phyloP scores from a whole-genome alignment of 2,888 invertebrate species.

The Lysandra bellargus region DNA sequence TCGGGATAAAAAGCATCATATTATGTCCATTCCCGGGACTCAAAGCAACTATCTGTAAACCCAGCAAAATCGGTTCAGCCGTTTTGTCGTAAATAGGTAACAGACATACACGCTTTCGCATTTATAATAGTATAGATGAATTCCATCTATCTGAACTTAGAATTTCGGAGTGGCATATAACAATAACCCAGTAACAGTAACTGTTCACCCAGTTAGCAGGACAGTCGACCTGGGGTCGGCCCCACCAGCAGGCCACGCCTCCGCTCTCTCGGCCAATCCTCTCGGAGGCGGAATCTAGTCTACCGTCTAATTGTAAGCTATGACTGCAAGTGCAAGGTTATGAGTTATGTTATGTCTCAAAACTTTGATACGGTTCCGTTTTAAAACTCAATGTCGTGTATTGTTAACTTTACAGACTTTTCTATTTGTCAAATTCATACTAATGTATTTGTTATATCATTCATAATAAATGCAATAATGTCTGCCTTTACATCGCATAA shows the following conservation, averaged over 20 bases:
- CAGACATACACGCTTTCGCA: no score
- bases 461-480: no score
- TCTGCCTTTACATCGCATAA: no score
- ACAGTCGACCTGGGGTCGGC: slow-evolving; percentile 44
- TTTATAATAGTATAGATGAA: no score
- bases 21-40: no score
- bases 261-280: slow-evolving; percentile 69
- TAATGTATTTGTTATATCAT: no score
- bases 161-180: background rate
- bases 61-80: no score
- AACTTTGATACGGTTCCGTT: background rate
- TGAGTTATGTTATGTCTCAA: slow-evolving; percentile 7
- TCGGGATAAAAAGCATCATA: no score
- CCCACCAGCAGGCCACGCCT: slow-evolving; percentile 60
- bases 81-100: no score
- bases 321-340: slow-evolving; percentile 17
- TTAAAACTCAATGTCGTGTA: background rate
- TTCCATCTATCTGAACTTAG: background rate
- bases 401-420: background rate
- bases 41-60: no score
- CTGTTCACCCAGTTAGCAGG: slow-evolving; percentile 34
- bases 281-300: slow-evolving; percentile 36
- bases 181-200: slow-evolving; percentile 19
- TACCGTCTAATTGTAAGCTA: background rate
- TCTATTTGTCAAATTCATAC: no score